Percentiles rank a stretch among this genome's conserved stretches.
These are phyloP conservation scores for Phenacoccus solenopsis DNA, from an alignment of 1,140 invertebrate species.

Conservation along the genomic window DNA sequence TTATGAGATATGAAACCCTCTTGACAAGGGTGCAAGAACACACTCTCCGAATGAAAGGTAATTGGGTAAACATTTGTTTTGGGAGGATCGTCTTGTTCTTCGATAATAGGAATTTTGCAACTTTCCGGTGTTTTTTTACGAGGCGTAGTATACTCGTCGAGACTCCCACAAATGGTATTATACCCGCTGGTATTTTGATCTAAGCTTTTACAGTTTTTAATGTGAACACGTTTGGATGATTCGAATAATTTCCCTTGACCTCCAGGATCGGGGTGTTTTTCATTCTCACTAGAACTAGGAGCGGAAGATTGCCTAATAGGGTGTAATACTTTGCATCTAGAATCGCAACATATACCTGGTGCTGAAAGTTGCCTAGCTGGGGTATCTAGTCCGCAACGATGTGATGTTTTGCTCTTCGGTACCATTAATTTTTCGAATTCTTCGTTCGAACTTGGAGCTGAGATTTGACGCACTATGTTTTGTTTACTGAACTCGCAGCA, in stretches of 20 bases:
- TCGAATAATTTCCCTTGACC: not conserved
- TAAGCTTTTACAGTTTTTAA: not conserved
- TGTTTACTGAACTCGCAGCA: not conserved
- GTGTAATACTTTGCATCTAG: not conserved
- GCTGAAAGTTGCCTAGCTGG: not conserved
- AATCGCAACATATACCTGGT: not conserved
- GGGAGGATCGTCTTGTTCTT: not conserved
- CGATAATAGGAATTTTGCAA: not conserved
- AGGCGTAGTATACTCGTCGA: not conserved
- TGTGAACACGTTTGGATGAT: not conserved
- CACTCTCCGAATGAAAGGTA: constrained; percentile 21
- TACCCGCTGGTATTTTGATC: constrained; percentile 13
- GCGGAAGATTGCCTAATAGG: not conserved
- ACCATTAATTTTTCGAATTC: not conserved
- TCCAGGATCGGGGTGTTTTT: not conserved
- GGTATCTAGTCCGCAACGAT: no score
- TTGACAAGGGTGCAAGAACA: constrained; percentile 19
- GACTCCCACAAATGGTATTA: not conserved
- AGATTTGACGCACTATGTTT: not conserved
- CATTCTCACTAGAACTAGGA: not conserved
- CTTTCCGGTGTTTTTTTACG: not conserved
- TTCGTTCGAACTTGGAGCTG: not conserved
- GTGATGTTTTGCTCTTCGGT: not conserved
- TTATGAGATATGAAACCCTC: constrained; percentile 20
- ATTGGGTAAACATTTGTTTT: not conserved